These are phyloP conservation scores for Sphaeramia orbicularis DNA, from an alignment of 2,797 vertebrate species.

Conservation along the genomic window DNA sequence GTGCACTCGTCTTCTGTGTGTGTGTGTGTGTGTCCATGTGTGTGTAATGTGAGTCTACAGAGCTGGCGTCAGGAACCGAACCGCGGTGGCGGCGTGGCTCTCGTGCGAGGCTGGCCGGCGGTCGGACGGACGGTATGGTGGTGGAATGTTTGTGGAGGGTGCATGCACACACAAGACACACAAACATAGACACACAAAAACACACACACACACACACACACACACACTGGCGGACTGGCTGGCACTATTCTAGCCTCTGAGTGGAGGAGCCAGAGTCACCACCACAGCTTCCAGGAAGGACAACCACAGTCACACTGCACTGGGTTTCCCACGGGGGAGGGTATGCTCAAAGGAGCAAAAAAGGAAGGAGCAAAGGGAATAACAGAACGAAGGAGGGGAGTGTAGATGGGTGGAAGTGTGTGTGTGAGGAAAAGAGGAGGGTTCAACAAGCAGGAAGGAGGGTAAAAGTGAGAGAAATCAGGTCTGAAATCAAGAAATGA, in stretches of 20 bases:
- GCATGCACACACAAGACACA: conserved; percentile 48
- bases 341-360: conserved; percentile 41
- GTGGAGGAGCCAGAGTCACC: conserved; percentile 76
- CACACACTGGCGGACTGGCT: conserved; percentile 56
- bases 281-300: conserved; percentile 87
- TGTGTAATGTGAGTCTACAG: conserved; percentile 73
- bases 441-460: conserved; percentile 6
- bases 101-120: conserved; percentile 80
- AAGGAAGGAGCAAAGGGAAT: conserved; percentile 54
- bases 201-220: conserved; percentile 33
- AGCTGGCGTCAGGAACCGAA: conserved; percentile 79
- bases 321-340: conserved; percentile 86
- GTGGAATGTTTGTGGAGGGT: conserved; percentile 80
- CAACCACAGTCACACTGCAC: conserved; percentile 84
- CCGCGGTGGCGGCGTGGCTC: conserved; percentile 77
- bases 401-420: conserved; percentile 8
- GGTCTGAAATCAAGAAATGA: conserved; percentile 20
- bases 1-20: conserved; percentile 39
- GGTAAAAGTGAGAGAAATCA: neutral
- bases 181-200: conserved; percentile 47
- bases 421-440: conserved; percentile 46
- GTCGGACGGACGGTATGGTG: conserved; percentile 78
- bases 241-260: conserved; percentile 77
- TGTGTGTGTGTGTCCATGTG: conserved; percentile 53
- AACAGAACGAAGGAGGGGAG: conserved; percentile 44